Conservation (phyloP, 2,888 invertebrate species). For the Synanthedon andrenaeformis region DNA sequence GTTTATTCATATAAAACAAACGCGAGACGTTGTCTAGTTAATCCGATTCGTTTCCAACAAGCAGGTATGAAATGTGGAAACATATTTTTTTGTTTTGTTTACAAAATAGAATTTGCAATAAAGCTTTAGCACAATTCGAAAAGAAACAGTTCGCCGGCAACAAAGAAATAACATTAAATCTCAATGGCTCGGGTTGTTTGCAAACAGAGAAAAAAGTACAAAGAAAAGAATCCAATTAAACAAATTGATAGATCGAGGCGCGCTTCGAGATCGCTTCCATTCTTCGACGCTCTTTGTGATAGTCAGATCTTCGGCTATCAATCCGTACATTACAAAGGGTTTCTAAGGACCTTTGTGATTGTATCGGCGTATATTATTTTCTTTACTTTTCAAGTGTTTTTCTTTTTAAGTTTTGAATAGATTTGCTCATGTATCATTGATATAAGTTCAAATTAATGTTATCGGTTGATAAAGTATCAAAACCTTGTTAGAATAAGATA, state of each 20-base stretch:
- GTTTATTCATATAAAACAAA: no score
- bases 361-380: conserved; percentile 17
- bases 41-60: no score
- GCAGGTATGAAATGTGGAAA: no score
- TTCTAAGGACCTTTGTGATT: conserved; percentile 31
- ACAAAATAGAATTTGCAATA: background rate
- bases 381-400: background rate
- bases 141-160: conserved; percentile 13
- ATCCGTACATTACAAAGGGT: conserved; percentile 34
- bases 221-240: conserved; percentile 62
- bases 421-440: background rate
- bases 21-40: no score
- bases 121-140: conserved; percentile 3
- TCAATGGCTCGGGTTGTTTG: conserved; percentile 41
- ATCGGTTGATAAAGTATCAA: background rate
- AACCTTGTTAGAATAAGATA: no score
- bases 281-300: conserved; percentile 48
- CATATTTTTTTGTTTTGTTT: background rate
- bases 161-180: conserved; percentile 43
- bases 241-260: conserved; percentile 56
- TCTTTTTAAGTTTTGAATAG: background rate
- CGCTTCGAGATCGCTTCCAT: conserved; percentile 25
- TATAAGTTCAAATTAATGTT: background rate
- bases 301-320: conserved; percentile 43
- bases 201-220: conserved; percentile 45